Evolutionary conservation across 2,113 vertebrate genomes (phyloP), one percentile per base, ranked within the genome.

Genomic region (Halichoerus grypus): DNA sequence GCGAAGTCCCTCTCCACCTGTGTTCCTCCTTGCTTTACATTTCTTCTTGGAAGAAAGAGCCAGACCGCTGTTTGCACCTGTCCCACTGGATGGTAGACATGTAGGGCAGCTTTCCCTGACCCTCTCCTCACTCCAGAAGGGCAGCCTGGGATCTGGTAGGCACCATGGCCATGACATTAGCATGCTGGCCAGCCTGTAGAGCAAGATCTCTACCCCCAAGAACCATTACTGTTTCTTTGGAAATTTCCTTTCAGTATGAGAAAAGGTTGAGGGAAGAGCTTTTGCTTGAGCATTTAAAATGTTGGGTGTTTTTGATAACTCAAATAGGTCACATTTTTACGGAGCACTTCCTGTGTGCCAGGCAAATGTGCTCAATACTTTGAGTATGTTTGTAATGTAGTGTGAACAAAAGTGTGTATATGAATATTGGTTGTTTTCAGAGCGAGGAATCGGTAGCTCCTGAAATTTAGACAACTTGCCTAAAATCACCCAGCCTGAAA

Each of bases 91-190:
- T 1, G 5, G 5, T 71, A 4, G 19, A 46, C 28, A 1, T 4
- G 14, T 1, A 0, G 9, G 5, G 26, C 46, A 51, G 12, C 72
- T n/a, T 33, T n/a, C 24, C 53, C 31, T 0, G 1, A 13, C 13
- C 12, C 9, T 65, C 11, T 82, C 9, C 1, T 15, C 31, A 3
- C 22, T 26, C 46, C 31, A 28, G 21, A 16, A 36, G 87, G 63
- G 11, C 59, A 72, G 36, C 18, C 9, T 74, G 49, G 57, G 4
- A 31, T 79, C 49, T 46, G 0, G 26, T 3, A 79, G 33, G 55
- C 26, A 14, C 9, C 12, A 13, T 3, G n/a, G 57, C 18, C 46
- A 59, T n/a, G 4, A 21, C 39, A 1, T 51, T 39, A 72, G 63
- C 39, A 21, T 2, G 3, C 14, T 14, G 4, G 42, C 42, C 51